A percentile compares a stretch with the other conserved stretches of the same genome.
These are phyloP conservation scores for Nyctereutes procyonoides DNA, from an alignment of 2,113 vertebrate genomes.

Conservation along the genomic window DNA sequence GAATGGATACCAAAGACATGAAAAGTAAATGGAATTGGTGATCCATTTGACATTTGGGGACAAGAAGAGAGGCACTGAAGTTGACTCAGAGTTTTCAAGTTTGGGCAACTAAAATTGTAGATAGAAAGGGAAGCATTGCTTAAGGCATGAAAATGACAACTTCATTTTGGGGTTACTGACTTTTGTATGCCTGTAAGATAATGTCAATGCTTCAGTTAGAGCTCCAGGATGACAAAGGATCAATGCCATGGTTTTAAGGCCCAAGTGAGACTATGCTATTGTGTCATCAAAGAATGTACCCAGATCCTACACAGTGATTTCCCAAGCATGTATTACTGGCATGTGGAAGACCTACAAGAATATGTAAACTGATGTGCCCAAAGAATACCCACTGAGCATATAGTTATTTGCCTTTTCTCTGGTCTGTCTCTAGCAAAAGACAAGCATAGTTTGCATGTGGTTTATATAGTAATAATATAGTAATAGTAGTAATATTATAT, in stretches of 20 bases:
- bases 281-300: not conserved
- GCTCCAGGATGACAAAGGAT: not conserved
- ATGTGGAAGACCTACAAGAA: not conserved
- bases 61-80: not conserved
- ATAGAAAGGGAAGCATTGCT: not conserved
- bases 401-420: not conserved
- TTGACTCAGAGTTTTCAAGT: not conserved
- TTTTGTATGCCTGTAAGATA: not conserved
- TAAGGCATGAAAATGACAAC: not conserved
- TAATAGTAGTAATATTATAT: too few species aligned
- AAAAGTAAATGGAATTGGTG: not conserved
- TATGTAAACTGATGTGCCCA: not conserved
- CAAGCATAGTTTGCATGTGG: not conserved
- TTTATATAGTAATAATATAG: not conserved
- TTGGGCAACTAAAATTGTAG: not conserved
- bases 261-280: not conserved
- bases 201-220: not conserved
- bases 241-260: not conserved
- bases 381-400: not conserved
- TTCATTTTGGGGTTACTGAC: not conserved
- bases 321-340: not conserved
- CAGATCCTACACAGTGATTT: not conserved
- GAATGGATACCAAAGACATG: rapidly evolving
- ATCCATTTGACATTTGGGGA: not conserved
- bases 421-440: not conserved